These are phyloP conservation scores for Brachionus koreanus DNA, from an alignment of 1,140 invertebrate genomes.

Conservation along the genomic window DNA sequence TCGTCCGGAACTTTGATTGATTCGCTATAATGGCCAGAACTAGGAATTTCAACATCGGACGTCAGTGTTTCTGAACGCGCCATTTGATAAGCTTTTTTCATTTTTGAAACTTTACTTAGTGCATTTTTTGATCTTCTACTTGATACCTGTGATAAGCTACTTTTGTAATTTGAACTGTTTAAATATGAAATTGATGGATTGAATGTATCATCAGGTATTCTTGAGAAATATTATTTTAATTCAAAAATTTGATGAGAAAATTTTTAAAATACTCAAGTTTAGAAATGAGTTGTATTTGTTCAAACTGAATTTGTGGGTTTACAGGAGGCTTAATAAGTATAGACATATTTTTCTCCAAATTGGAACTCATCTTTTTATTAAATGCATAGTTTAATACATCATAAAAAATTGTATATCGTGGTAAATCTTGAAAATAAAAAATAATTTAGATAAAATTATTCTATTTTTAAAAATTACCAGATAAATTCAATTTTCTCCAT, in stretches of 20 bases:
- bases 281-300: constrained; percentile 54
- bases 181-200: constrained; percentile 45
- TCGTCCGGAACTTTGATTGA: constrained; percentile 28
- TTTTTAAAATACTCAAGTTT: constrained; percentile 49
- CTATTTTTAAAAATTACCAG: background rate
- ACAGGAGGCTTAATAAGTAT: constrained; percentile 51
- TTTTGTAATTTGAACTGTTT: constrained; percentile 49
- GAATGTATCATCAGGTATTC: constrained; percentile 46
- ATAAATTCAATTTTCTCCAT: constrained; percentile 20
- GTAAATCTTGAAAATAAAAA: constrained; percentile 50
- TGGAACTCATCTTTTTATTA: constrained; percentile 51
- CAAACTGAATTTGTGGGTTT: constrained; percentile 53
- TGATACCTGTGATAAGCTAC: constrained; percentile 48
- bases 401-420: constrained; percentile 56
- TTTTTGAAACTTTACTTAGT: constrained; percentile 50
- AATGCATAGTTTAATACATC: constrained; percentile 56
- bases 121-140: constrained; percentile 52
- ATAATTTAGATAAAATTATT: background rate
- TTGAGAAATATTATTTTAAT: constrained; percentile 34
- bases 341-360: constrained; percentile 51
- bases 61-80: constrained; percentile 26
- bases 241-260: background rate
- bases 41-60: background rate
- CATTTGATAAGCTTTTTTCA: constrained; percentile 52
- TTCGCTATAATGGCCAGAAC: background rate